A percentile compares a stretch with the other conserved stretches of the same genome.
Conservation (phyloP, 2,113 vertebrate species). For the Gopherus flavomarginatus region DNA sequence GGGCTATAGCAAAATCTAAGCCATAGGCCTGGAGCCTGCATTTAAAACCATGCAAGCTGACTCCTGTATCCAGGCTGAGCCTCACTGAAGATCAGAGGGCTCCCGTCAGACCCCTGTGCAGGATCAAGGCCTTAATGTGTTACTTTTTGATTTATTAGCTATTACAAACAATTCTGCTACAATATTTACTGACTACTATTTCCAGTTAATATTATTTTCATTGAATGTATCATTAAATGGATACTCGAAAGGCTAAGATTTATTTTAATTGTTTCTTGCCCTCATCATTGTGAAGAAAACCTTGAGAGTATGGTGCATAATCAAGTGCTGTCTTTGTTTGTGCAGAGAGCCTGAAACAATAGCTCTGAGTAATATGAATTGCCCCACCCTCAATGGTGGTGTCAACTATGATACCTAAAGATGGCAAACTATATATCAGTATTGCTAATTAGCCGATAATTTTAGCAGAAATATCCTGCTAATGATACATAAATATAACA, state of each 20-base stretch:
- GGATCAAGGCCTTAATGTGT: neutral
- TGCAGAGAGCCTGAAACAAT: neutral
- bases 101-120: neutral
- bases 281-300: neutral
- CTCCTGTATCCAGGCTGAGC: neutral
- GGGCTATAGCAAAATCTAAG: neutral
- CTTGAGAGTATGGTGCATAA: neutral
- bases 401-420: neutral
- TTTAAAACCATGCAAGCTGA: neutral
- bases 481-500: neutral
- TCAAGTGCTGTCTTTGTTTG: neutral
- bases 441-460: neutral
- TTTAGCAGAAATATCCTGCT: neutral
- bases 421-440: neutral
- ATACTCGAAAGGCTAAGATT: neutral
- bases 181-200: neutral
- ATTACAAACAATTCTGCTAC: neutral
- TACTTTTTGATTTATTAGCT: neutral
- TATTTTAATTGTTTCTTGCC: neutral
- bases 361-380: neutral
- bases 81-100: neutral
- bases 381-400: accelerated
- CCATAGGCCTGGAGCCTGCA: neutral
- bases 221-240: neutral
- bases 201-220: neutral